Percentiles rank a stretch among this genome's conserved stretches.
phyloP scores from a whole-genome alignment of 2,797 vertebrate genomes.

The Malurus splendens region DNA sequence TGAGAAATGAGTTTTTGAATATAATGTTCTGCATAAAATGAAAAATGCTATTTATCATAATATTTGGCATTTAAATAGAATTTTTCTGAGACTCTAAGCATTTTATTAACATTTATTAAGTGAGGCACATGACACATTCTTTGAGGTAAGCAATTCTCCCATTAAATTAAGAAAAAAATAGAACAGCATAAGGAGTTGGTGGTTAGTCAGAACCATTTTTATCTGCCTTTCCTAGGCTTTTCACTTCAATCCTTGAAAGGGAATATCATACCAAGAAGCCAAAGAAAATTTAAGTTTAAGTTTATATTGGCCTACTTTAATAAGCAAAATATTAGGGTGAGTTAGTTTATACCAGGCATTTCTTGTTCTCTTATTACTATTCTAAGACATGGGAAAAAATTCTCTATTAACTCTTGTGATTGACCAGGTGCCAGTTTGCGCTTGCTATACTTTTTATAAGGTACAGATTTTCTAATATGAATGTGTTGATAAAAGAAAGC shows the following conservation, averaged over 20 bases:
- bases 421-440: background rate
- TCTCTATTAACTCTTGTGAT: background rate
- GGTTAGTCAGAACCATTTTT: background rate
- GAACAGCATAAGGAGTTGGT: background rate
- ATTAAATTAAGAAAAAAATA: background rate
- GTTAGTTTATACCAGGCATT: background rate
- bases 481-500: background rate
- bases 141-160: background rate
- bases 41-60: constrained; percentile 24
- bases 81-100: background rate
- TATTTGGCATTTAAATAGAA: constrained; percentile 6
- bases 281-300: background rate
- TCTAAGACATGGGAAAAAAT: background rate
- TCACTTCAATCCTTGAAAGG: background rate
- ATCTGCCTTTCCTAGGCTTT: background rate
- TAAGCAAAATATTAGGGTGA: background rate
- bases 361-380: background rate
- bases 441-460: background rate
- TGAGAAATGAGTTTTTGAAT: constrained; percentile 20
- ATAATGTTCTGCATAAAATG: background rate
- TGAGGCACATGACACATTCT: background rate
- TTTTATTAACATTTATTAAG: constrained; percentile 32
- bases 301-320: background rate
- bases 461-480: background rate
- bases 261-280: background rate